Conservation (phyloP, 2,888 invertebrate genomes). For the Habrosyne pyritoides region DNA sequence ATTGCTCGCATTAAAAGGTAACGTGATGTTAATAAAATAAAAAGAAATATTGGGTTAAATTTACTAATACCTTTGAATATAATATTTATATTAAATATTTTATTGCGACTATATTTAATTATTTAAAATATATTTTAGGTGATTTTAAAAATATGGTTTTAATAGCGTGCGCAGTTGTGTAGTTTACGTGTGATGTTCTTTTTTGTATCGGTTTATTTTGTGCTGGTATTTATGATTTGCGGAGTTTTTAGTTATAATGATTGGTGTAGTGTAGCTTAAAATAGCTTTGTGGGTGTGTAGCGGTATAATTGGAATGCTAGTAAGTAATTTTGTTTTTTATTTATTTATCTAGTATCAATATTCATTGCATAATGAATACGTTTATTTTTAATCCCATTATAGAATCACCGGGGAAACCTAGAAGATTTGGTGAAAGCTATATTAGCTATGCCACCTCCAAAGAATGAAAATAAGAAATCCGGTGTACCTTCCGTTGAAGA, state of each 20-base stretch:
- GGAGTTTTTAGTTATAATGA: conserved; percentile 27
- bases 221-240: conserved; percentile 6
- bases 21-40: neutral
- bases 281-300: conserved; percentile 28
- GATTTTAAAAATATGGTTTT: neutral
- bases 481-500: conserved; percentile 56
- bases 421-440: conserved; percentile 74
- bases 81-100: neutral
- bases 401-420: conserved; percentile 85
- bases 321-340: conserved; percentile 27
- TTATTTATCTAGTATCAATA: neutral
- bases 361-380: conserved; percentile 12
- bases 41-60: neutral
- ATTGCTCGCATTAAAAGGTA: neutral
- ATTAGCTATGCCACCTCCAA: conserved; percentile 71
- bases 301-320: conserved; percentile 13
- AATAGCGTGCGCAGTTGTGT: neutral
- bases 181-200: conserved; percentile 18
- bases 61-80: neutral
- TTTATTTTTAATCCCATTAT: conserved; percentile 34
- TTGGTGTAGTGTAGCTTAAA: conserved; percentile 31
- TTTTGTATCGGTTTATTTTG: conserved; percentile 13
- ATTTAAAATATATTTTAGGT: neutral
- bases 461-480: conserved; percentile 62
- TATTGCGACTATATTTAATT: neutral